Base-by-base conservation (phyloP, 2,113 vertebrate species). In the Centropus unirufus region DNA sequence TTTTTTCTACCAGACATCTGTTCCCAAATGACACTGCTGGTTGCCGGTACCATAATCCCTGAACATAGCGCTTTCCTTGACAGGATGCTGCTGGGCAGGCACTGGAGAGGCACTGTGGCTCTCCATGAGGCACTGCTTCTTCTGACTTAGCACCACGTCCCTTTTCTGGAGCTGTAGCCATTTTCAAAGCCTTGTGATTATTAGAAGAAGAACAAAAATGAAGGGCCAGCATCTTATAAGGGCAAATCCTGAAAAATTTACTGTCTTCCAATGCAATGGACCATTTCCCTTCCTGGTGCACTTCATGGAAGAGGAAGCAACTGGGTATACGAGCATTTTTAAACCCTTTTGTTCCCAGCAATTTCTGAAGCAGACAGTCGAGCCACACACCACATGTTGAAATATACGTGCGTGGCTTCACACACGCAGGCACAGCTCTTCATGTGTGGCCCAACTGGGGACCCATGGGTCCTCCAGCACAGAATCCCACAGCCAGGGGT, bases 51-150 rank as follows among this genome's bases (percentile, higher is more conserved):
- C 2, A 1, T 3, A 2, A 44, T 23, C 19, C 57, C 55, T 70
- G 20, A 30, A 23, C 1, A 2, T 44, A 77, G 64, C 9, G 2
- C 2, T 9, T 58, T 27, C 44, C 18, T 61, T 39, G 23, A 3
- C 32, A 20, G 39, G 29, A 9, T 39, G 34, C 32, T 82, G 47
- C 58, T 69, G 49, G 39, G 64, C 32, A 55, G 44, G 36, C 14
- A 1, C 8, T 2, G 1, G 18, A 8, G 26, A 8, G 26, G 26
- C 23, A 62, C 15, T 0, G 0, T 1, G 1, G 57, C 14, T 67
- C 39, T 72, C 42, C 14, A 6, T 0, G 1, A 42, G 39, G 27
- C 9, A 14, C 42, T 52, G 26, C 61, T 49, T 36, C 36, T 83
- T 66, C 63, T 2, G 5, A 54, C 14, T 36, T 23, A 21, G 16